Percentiles rank a stretch among this genome's conserved stretches.
These are phyloP conservation scores for Xenopus borealis DNA, from an alignment of 2,113 vertebrate species.

Conservation along the genomic window DNA sequence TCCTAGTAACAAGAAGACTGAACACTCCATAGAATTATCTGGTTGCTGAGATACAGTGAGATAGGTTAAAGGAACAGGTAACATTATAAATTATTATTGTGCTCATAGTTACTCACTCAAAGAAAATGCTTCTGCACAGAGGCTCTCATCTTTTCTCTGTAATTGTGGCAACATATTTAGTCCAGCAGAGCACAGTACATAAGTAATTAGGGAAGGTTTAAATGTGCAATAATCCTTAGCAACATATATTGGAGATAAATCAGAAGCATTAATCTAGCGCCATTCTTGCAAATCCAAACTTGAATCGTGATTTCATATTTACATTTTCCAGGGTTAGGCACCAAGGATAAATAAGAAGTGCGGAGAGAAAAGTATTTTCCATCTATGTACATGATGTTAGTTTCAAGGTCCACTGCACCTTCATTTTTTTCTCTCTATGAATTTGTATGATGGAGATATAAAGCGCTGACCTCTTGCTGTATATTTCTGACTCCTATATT, in stretches of 20 bases:
- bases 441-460: no score
- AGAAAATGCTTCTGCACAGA: background rate
- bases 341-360: no score
- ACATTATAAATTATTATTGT: background rate
- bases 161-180: constrained; percentile 12
- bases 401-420: no score
- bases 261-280: background rate
- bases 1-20: constrained; percentile 30
- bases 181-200: constrained; percentile 4
- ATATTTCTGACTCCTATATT: no score
- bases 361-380: no score
- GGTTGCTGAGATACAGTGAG: constrained; percentile 37
- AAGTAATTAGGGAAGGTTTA: background rate
- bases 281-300: background rate
- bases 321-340: no score
- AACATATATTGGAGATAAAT: background rate
- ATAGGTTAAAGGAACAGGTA: constrained; percentile 6
- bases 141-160: constrained; percentile 1
- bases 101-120: background rate
- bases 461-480: no score
- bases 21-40: constrained; percentile 23
- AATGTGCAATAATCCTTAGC: constrained; percentile 14
- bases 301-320: background rate
- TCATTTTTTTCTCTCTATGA: no score
- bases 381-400: no score